Percentiles rank a stretch among this genome's conserved stretches.
Evolutionary conservation across 2,797 vertebrate genomes (phyloP).

Genomic region (Peromyscus aztecus): DNA sequence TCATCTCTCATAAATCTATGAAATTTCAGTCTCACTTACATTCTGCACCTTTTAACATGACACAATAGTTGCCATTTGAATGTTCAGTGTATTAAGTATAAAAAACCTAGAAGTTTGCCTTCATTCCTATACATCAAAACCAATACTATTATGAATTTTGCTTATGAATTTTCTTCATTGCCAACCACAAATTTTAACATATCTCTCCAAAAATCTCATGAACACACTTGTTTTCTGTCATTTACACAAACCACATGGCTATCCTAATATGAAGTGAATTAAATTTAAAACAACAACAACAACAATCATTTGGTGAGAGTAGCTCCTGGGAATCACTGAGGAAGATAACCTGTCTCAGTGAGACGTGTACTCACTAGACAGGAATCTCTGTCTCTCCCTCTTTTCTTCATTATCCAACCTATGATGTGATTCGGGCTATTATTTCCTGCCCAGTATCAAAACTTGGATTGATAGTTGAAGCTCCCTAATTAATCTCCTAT

Average conservation of each 20-base stretch:
- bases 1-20: not conserved
- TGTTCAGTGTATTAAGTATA: not conserved
- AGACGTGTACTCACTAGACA: not conserved
- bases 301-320: no score
- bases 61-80: not conserved
- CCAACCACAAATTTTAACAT: not conserved
- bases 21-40: not conserved
- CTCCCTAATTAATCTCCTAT: not conserved
- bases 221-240: not conserved
- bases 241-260: not conserved
- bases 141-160: not conserved
- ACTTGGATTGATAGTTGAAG: not conserved
- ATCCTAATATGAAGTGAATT: not conserved
- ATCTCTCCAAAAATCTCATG: not conserved
- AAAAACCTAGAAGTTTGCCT: not conserved
- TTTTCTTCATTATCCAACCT: not conserved
- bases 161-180: not conserved
- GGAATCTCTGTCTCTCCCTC: rapidly evolving
- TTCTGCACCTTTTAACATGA: rapidly evolving
- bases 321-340: not conserved
- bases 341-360: not conserved
- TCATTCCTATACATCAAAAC: no score
- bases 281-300: not conserved
- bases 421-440: not conserved
- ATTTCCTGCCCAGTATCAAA: not conserved